Evolutionary conservation across 2,797 vertebrate species (phyloP), one percentile per base, ranked within the genome.

Genomic region (Artibeus lituratus): DNA sequence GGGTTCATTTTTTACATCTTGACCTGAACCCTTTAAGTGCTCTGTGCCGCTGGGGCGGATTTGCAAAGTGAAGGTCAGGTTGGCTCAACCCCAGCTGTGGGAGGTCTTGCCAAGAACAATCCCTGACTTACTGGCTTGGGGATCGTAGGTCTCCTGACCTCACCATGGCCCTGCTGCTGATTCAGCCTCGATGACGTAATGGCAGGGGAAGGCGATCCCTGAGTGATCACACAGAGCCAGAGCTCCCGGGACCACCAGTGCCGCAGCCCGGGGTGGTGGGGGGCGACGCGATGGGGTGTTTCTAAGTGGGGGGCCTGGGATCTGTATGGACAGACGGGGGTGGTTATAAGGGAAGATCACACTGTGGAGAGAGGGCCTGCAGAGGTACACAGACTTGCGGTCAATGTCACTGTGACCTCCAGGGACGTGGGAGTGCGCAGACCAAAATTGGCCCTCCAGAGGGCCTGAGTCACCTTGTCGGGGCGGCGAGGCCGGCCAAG

Each of bases 121-220:
- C 53, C 84, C 87, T 51, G 90, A 74, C 92, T 93, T 69, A 74
- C 35, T 42, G 53, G 94, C 87, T 62, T 90, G 80, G 85, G 95
- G 87, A 69, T 92, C 85, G 94, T 96, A 80, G 95, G 62, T 94
- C 96, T 96, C 90, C 91, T 44, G 87, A 93, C 88, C 92, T 84
- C 18, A 18, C 1, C 47, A 69, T 80, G 67, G 88, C 87, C 65
- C 2, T 1, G 7, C 47, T 87, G 84, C 91, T 73, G 77, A 70
- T 81, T 94, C 74, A 53, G 70, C 37, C 90, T 55, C 44, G 59
- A 81, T 88, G 91, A 87, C 47, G 32, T 53, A 53, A 93, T 94
- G 35, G 59, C 0, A 0, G 81, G 55, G 76, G 87, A 37, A 39
- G 70, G 35, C 0, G 7, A 11, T 3, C 7, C 72, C 42, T 0